Evolutionary conservation across 1,140 invertebrate genomes (phyloP), one percentile per base, ranked within the genome.

Genomic region (Ganaspis sp.): DNA sequence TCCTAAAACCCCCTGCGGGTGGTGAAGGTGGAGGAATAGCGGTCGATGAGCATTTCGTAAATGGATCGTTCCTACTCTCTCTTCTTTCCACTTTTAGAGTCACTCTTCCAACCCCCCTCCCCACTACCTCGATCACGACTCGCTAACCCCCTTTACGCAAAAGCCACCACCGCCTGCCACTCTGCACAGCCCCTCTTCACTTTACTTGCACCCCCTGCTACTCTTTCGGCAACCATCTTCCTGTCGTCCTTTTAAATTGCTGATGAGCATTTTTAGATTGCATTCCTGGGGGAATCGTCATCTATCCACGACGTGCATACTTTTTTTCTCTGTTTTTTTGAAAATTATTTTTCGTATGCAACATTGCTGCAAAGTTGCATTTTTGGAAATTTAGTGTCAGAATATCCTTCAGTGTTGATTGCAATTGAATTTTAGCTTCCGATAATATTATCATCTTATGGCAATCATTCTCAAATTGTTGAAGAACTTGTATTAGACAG

Each of bases 261-360:
- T 90, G 90, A 91, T 91, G 90, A 91, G 89, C 86, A 90, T 90
- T 90, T 90, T 90, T 87, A 89, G 87, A 91, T 90, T 89, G 73
- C 58, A 73, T n/a, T n/a, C 58, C 23, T 1, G 23, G 58, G 23
- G 12, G 58, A 12, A 29, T 64, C 23, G 23, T 64, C 58, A 64
- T 34, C n/a, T n/a, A n/a, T n/a, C n/a, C n/a, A n/a, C n/a, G n/a
- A n/a, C n/a, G n/a, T n/a, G n/a, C n/a, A n/a, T n/a, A n/a, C n/a
- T n/a, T n/a, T n/a, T n/a, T n/a, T n/a, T n/a, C n/a, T n/a, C n/a
- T 77, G 71, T 81, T 84, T 82, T 76, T 73, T 26, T 53, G 40
- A 40, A 38, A 21, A n/a, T 40, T 40, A n/a, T n/a, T n/a, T n/a
- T n/a, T n/a, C n/a, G n/a, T n/a, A n/a, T n/a, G n/a, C n/a, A n/a